Evolutionary conservation across 2,888 invertebrate genomes (phyloP), one percentile per base, ranked within the genome.

Genomic region (Drosophila anomelani): DNA sequence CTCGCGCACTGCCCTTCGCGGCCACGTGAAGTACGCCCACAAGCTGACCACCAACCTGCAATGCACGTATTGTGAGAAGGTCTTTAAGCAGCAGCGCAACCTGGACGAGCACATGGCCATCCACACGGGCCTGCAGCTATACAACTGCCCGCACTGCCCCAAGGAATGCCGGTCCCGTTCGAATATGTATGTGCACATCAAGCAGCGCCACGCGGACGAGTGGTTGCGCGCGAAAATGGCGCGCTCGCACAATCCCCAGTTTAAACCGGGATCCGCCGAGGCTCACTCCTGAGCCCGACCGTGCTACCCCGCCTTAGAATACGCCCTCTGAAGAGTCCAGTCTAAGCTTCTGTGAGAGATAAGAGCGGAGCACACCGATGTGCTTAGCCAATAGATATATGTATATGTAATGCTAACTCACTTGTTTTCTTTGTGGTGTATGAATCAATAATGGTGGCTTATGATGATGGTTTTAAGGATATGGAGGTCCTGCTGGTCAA

Each of bases 151-250:
- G 4, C 91, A 91, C 55, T 91, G 91, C 53, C 80, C 90, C 46
- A 91, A 91, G 74, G 91, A 91, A 57, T 90, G 90, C 32, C 88
- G 91, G 7, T 91, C 91, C 0, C 85, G 85, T 7, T 88, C 91
- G 34, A 91, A 91, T 49, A 91, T 91, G 91, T 91, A 91, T 46
- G 91, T 90, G 6, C 91, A 91, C 75, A 87, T 91, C 44, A 91
- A 91, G 67, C 90, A 90, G 32, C 77, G 88, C 15, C 91, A 91
- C 56, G 85, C 89, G 6, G 81, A 86, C 20, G 91, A 91, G 60
- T 91, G 91, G 91, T 75, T 90, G 26, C 80, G 85, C 57, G 90
- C 91, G 2, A 90, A 91, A 60, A 77, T 89, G 79, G 90, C 88
- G 3, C 89, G 91, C 0, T 85, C 85, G 13, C 81, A 88, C 54